Base-by-base conservation (phyloP, 2,797 vertebrate genomes). In the Sebastolobus alascanus region DNA sequence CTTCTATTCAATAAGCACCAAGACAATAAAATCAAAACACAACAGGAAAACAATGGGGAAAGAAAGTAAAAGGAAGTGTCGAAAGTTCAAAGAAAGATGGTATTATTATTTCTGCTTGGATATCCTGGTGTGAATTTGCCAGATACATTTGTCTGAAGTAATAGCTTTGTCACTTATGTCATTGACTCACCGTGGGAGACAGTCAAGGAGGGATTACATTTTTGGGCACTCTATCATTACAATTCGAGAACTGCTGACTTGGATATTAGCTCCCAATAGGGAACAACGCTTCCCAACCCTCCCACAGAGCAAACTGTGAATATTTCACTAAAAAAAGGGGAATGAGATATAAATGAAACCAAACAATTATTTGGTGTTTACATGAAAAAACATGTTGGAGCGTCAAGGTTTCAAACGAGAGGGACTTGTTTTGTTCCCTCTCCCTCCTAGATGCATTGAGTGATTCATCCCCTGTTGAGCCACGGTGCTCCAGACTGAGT, bases 121-220 rank as follows among this genome's bases (percentile, higher is more conserved):
- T 88, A 46, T 90, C 92, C 89, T 84, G 92, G 88, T 92, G 91
- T 91, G 93, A 92, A 80, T 90, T 91, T 91, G 87, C 90, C 80
- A 82, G 85, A 94, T 81, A 93, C 93, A 94, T 95, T 94, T 94
- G 90, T 95, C 91, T 93, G 90, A 85, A 84, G 87, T 94, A 95
- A 95, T 95, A 91, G 92, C 91, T 93, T 92, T 94, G 93, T 94
- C 92, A 93, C 90, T 93, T 92, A 92, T 93, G 92, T 90, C 90
- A 93, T 92, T 92, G 92, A 92, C 91, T 95, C 90, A 90, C 94
- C 88, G 85, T 93, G 91, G 93, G 94, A 94, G 86, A 92, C 88
- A 94, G 92, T 93, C 89, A 88, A 93, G 91, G 90, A 94, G 91
- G 91, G 91, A 94, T 95, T 94, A 92, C 92, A 94, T 90, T 93